Evolutionary conservation across 2,888 invertebrate species (phyloP).

Genomic region (Hyposoter didymator): DNA sequence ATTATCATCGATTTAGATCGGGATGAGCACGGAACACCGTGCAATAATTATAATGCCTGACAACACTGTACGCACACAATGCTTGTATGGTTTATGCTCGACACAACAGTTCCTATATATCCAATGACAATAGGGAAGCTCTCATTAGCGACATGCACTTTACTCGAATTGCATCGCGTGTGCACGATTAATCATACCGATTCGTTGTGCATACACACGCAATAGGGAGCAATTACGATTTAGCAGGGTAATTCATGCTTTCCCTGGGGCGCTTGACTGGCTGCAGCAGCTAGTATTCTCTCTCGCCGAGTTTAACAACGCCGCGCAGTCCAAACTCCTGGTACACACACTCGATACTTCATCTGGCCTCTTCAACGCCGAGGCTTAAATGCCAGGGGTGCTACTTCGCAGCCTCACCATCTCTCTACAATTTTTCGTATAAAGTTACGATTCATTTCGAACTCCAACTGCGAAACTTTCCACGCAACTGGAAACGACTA

Average conservation of each 20-base stretch:
- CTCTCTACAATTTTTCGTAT: not conserved
- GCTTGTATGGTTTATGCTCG: conserved; percentile 17
- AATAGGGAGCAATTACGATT: conserved; percentile 70
- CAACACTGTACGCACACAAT: conserved; percentile 20
- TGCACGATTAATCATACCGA: conserved; percentile 72
- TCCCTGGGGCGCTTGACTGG: conserved; percentile 49
- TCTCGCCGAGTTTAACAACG: conserved; percentile 19
- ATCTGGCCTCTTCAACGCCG: not conserved
- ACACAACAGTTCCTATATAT: conserved; percentile 24
- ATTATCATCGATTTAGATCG: conserved; percentile 1
- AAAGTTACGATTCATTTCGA: not conserved
- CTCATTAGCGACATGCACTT: conserved; percentile 73
- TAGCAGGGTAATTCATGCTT: conserved; percentile 67
- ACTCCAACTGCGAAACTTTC: not conserved
- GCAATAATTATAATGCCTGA: conserved; percentile 14
- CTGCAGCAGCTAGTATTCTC: conserved; percentile 24
- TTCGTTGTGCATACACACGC: conserved; percentile 70
- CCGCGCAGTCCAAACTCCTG: conserved; percentile 8
- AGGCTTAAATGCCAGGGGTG: not conserved
- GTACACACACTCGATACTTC: conserved; percentile 37
- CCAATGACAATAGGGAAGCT: conserved; percentile 68
- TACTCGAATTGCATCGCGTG: conserved; percentile 72
- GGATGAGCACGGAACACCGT: not conserved
- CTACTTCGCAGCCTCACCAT: not conserved
- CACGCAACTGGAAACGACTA: not conserved